Conservation (phyloP, 2,888 invertebrate genomes). For the Desoria tigrina region DNA sequence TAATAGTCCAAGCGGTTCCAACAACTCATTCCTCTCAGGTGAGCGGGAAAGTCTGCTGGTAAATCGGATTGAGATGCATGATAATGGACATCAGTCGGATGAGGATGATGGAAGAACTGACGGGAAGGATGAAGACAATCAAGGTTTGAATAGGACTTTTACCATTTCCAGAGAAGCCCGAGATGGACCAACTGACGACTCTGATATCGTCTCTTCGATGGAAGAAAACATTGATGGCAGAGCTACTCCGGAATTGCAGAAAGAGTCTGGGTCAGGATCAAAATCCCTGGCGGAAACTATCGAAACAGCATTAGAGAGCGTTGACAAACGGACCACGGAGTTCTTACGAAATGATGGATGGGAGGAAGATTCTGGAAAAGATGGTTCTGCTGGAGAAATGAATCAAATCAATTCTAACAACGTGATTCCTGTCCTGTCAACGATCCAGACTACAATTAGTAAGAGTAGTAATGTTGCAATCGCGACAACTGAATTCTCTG, state of each 20-base stretch:
- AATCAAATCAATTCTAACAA: background rate
- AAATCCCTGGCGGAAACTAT: conserved; percentile 9
- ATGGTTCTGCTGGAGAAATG: background rate
- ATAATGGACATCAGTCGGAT: background rate
- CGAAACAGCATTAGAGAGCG: conserved; percentile 12
- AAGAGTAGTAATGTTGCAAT: background rate
- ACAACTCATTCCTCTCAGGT: no score
- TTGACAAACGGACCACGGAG: conserved; percentile 16
- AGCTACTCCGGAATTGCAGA: background rate
- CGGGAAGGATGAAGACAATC: conserved; percentile 1
- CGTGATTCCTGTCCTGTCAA: background rate
- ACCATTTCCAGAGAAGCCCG: conserved; percentile 8
- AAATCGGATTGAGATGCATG: no score
- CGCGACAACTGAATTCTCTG: no score
- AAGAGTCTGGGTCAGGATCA: background rate
- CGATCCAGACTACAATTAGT: background rate
- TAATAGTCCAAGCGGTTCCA: background rate
- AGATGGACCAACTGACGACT: no score
- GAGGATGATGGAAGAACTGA: background rate
- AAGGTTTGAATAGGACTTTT: background rate
- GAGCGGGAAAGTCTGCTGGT: no score
- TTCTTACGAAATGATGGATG: conserved; percentile 9
- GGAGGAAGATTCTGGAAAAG: conserved; percentile 2
- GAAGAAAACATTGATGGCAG: conserved; percentile 3
- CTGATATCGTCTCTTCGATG: conserved; percentile 5